A percentile compares a stretch with the other conserved stretches of the same genome.
Evolutionary conservation across 2,113 vertebrate species (phyloP).

Genomic region (Fregetta grallaria): DNA sequence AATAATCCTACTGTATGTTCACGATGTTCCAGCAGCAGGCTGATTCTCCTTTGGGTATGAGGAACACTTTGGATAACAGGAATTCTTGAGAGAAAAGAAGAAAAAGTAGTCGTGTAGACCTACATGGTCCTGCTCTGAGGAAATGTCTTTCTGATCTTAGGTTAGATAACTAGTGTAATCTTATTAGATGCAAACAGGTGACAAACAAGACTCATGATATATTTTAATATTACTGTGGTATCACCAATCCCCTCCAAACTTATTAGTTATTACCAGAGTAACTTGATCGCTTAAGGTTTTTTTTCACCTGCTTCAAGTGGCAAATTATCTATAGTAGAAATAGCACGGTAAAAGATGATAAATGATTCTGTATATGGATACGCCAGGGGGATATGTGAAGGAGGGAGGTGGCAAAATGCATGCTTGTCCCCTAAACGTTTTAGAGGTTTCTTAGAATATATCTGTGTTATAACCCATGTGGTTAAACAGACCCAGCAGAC

Average conservation of each 20-base stretch:
- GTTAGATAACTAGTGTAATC: background rate
- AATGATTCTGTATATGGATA: background rate
- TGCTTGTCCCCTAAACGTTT: background rate
- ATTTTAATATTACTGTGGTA: background rate
- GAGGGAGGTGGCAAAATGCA: background rate
- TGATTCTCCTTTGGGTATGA: background rate
- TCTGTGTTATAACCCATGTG: background rate
- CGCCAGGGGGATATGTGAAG: background rate
- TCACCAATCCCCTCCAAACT: background rate
- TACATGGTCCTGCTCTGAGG: background rate
- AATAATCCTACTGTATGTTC: background rate
- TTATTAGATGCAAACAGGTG: background rate
- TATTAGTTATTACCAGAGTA: background rate
- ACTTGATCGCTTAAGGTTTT: background rate
- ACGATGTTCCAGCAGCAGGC: background rate
- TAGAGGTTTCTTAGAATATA: background rate
- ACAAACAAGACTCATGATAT: background rate
- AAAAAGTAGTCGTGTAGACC: background rate
- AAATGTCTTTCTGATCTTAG: background rate
- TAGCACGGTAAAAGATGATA: background rate
- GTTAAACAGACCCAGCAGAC: background rate
- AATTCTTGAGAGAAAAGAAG: background rate
- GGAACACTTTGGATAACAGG: background rate
- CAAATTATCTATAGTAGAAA: background rate
- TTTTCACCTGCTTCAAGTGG: background rate